These are phyloP conservation scores for Phymastichus coffea DNA, from an alignment of 1,140 invertebrate species.

Conservation along the genomic window DNA sequence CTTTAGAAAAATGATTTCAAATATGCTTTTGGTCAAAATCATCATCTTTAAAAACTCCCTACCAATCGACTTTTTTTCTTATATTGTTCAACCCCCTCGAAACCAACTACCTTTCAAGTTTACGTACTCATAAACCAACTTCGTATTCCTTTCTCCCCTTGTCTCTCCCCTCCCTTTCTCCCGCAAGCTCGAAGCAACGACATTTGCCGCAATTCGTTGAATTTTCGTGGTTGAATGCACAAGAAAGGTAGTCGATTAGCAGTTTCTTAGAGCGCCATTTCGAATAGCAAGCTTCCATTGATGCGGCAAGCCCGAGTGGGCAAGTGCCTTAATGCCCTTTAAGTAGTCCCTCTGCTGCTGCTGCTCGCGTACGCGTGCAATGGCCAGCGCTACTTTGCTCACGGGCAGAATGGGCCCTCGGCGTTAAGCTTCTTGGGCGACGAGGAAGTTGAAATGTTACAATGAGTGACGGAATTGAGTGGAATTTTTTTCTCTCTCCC, in stretches of 20 bases:
- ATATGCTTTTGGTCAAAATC: too few relatives aligned
- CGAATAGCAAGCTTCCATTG: constrained; percentile 45
- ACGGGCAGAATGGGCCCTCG: constrained; percentile 8
- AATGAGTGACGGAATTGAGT: constrained; percentile 20
- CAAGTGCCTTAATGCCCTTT: background rate
- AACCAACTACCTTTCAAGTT: too few relatives aligned
- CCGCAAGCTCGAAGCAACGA: too few relatives aligned
- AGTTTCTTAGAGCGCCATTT: constrained; percentile 48
- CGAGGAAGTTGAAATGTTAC: constrained; percentile 4
- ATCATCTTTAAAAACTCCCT: too few relatives aligned
- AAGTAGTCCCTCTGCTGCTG: constrained; percentile 25
- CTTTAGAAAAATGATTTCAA: too few relatives aligned
- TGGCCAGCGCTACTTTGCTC: constrained; percentile 14
- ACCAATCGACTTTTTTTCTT: too few relatives aligned
- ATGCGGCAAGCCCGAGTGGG: constrained; percentile 29
- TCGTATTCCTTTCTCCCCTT: constrained; percentile 23
- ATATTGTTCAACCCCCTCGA: too few relatives aligned
- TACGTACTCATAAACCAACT: too few relatives aligned
- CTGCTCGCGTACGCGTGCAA: too few relatives aligned
- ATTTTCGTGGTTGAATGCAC: too few relatives aligned
- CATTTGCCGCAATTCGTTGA: too few relatives aligned
- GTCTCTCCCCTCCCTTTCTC: constrained; percentile 19
- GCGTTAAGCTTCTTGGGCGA: background rate
- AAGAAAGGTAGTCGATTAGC: constrained; percentile 39
- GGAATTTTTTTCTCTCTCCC: constrained; percentile 7